These are phyloP conservation scores for Dendroctonus valens DNA, from an alignment of 1,140 invertebrate genomes.

Conservation along the genomic window DNA sequence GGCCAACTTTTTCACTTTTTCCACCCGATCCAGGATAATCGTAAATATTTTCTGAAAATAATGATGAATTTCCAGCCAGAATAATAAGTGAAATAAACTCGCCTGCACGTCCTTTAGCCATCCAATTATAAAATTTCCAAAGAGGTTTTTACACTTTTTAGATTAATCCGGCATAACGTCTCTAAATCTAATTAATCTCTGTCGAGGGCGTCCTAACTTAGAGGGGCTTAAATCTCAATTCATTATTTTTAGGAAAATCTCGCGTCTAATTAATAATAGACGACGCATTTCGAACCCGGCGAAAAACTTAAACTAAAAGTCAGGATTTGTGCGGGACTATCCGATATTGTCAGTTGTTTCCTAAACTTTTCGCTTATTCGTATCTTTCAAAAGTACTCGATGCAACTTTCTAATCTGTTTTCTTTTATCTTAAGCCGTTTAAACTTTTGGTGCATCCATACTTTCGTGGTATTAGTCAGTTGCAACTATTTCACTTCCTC, in stretches of 20 bases:
- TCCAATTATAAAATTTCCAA: conserved; percentile 22
- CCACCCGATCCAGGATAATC: too few relatives aligned
- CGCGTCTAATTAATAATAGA: conserved; percentile 19
- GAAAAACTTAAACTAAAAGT: conserved; percentile 11
- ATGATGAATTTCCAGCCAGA: too few relatives aligned
- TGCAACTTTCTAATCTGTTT: too few relatives aligned
- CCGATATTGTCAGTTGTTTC: not conserved
- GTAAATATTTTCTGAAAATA: too few relatives aligned
- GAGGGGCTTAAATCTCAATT: conserved; percentile 25
- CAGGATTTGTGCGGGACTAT: not conserved
- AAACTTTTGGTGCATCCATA: too few relatives aligned
- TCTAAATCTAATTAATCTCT: conserved; percentile 25
- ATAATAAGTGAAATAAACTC: too few relatives aligned
- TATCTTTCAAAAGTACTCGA: too few relatives aligned
- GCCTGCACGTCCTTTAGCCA: not conserved
- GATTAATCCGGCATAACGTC: conserved; percentile 14
- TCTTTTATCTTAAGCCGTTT: too few relatives aligned
- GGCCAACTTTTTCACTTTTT: too few relatives aligned
- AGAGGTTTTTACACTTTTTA: conserved; percentile 16
- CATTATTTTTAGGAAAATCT: conserved; percentile 25
- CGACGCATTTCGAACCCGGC: not conserved
- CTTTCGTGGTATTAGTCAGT: too few relatives aligned
- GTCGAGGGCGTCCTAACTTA: conserved; percentile 11
- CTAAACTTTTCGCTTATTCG: too few relatives aligned
- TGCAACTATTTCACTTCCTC: too few relatives aligned